Evolutionary conservation across 2,888 invertebrate genomes (phyloP), one percentile per base, ranked within the genome.

Genomic region (Callinectes sapidus): DNA sequence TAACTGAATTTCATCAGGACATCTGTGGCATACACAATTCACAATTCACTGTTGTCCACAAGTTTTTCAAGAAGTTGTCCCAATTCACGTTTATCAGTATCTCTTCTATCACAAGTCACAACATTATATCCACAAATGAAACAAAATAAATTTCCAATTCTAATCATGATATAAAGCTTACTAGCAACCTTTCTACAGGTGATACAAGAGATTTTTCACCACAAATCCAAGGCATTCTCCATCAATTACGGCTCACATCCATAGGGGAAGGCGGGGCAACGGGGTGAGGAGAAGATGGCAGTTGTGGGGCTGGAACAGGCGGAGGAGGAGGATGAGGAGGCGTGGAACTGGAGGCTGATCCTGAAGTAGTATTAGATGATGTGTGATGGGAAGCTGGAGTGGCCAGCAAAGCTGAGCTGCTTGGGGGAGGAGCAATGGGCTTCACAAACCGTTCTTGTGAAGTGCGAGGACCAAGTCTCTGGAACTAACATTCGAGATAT

Each of bases 401-500:
- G 90, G 89, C 90, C 90, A 90, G 54, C 88, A 90, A 91, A 88
- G 94, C 85, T 61, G 94, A 92, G 90, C 94, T 94, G 89, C 94
- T 92, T 32, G 94, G 96, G 32, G 96, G 96, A 94, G 98, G 98
- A 95, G 97, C 97, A 94, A 98, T 98, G 94, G 98, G 98, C 96
- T 98, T 98, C 94, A 98, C 97, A 95, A 98, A 98, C 95, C 98
- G 97, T 95, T 98, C 98, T 95, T 97, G 97, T 77, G 97, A 96
- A 90, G 97, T 97, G 94, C 97, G 97, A 95, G 96, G 96, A 39
- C 94, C 95, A 93, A 92, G 94, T 28, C 94, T 93, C 90, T 91
- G 92, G 90, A 93, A 94, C 94, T 94, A 55, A 13, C 5, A 88
- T 81, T 32, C 10, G 16, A 35, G 35, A 81, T 16, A 81, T 81